Conservation (phyloP, 1,140 invertebrate species). For the Diuraphis noxia region DNA sequence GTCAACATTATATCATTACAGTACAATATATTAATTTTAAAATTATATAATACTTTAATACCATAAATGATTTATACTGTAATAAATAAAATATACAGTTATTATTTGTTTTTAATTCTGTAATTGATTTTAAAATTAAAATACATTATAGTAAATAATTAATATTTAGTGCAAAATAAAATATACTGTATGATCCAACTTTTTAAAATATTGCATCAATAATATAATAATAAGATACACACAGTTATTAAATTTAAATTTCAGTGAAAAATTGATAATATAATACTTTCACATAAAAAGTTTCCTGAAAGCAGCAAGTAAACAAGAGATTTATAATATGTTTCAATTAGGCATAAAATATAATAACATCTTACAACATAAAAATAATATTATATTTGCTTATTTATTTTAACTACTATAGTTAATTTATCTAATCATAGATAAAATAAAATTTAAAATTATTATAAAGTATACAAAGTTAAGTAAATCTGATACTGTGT, state of each 20-base stretch:
- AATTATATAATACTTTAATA: neutral
- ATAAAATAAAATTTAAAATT: neutral
- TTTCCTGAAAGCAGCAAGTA: neutral
- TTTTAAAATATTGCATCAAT: neutral
- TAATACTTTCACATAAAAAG: neutral
- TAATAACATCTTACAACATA: neutral
- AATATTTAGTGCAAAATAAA: neutral
- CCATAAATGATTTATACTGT: neutral
- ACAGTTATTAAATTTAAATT: neutral
- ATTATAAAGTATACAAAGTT: constrained; percentile 10
- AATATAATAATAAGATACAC: neutral
- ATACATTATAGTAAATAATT: neutral
- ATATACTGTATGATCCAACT: neutral
- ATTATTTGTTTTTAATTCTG: neutral
- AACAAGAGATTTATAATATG: neutral
- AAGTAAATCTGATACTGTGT: neutral
- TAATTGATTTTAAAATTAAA: neutral
- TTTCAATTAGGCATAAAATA: neutral
- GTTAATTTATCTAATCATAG: neutral
- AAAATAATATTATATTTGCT: constrained; percentile 18
- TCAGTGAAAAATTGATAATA: neutral
- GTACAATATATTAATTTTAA: neutral
- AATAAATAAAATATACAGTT: neutral
- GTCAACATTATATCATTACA: neutral
- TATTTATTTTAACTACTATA: neutral